phyloP scores from a whole-genome alignment of 2,888 invertebrate genomes.

The Watsonalla binaria region DNA sequence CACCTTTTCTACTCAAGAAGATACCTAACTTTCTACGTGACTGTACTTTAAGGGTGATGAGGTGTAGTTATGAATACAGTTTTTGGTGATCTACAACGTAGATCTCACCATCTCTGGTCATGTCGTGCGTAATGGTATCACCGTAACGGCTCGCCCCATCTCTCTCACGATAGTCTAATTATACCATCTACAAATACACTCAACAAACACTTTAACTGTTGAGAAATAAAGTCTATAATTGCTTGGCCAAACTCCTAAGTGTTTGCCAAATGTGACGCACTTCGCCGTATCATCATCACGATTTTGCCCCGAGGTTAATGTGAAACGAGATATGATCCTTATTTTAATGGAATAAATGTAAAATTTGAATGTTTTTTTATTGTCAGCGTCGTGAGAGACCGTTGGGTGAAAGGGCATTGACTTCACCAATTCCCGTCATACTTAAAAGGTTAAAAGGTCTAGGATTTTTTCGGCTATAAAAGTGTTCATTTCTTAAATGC shows the following conservation, averaged over 20 bases:
- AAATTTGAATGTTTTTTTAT: constrained; percentile 1
- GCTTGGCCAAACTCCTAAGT: neutral
- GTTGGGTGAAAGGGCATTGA: constrained; percentile 16
- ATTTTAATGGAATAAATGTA: constrained; percentile 1
- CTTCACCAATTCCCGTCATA: constrained; percentile 7
- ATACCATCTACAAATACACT: constrained; percentile 7
- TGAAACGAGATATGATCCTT: constrained; percentile 3
- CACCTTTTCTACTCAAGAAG: too few species aligned
- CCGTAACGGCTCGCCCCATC: constrained; percentile 19
- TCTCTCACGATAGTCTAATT: constrained; percentile 21
- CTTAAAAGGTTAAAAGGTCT: neutral
- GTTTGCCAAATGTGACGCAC: constrained; percentile 15
- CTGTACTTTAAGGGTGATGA: neutral
- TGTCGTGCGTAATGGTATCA: constrained; percentile 21
- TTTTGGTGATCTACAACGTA: neutral
- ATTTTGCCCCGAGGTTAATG: constrained; percentile 38
- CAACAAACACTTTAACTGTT: constrained; percentile 1
- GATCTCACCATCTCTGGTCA: constrained; percentile 8
- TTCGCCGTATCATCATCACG: constrained; percentile 46
- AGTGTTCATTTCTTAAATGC: neutral
- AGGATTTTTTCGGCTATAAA: neutral
- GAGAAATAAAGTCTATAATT: neutral
- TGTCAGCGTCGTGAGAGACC: constrained; percentile 16
- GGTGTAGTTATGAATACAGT: neutral
- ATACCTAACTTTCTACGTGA: too few species aligned